Base-by-base conservation (phyloP, 2,888 invertebrate species). In the Phortica magna region DNA sequence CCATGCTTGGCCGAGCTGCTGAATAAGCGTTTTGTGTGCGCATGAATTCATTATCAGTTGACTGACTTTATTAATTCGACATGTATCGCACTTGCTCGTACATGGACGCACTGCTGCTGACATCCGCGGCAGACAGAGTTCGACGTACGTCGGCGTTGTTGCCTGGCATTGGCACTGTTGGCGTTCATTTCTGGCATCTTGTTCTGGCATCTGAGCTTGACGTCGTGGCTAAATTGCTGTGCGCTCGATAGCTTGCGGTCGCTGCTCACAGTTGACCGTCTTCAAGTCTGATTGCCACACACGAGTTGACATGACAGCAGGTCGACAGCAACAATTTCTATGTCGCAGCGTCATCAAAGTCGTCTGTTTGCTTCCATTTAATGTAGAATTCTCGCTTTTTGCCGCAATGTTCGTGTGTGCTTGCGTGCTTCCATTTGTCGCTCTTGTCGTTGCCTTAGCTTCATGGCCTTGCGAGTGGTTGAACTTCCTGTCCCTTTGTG, bases 11-110 rank as follows among this genome's bases (percentile, higher is more conserved):
- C 14, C 22, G 9, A 9, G 19, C 17, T n/a, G 9, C 59, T 59
- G 59, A 17, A 31, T 4, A 31, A 31, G 31, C 31, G 31, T 31
- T 31, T 31, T 31, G 5, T 31, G 0, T 31, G 31, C 31, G 31
- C 31, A 31, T 31, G 31, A 31, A 31, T 31, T 31, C 31, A 55
- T 55, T 55, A 55, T 7, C 68, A 68, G 19, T 68, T 68, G 48
- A 48, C 43, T 68, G 48, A 68, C 19, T 68, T 48, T 68, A 48
- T 68, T 68, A 68, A 68, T 68, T 68, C 68, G 22, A 48, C 68
- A 68, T 68, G 68, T 68, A 43, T 68, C 48, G 68, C 64, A 10
- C 7, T 10, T 59, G 59, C 17, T 17, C 9, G n/a, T 3, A 64
- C 12, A 39, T 64, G 64, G 3, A 19, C 14, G 9, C 9, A 14